Percentiles rank a stretch among this genome's conserved stretches.
Evolutionary conservation across 2,797 vertebrate species (phyloP).

Genomic region (Coluber constrictor): DNA sequence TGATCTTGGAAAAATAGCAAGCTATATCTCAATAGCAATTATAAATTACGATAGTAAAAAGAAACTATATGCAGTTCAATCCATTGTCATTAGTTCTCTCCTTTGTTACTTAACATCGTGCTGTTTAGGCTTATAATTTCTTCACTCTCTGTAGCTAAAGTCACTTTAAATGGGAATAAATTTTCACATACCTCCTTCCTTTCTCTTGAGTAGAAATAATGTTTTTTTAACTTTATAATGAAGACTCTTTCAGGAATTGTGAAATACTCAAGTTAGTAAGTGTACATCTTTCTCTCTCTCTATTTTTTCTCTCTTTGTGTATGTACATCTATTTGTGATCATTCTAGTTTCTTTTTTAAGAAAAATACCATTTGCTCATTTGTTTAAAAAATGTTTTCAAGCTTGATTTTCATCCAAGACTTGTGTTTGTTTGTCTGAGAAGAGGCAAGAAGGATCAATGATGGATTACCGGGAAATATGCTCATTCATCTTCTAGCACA

Average conservation of each 20-base stretch:
- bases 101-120: neutral
- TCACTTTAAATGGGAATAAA: neutral
- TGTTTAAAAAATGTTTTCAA: conserved; percentile 23
- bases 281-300: neutral
- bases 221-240: neutral
- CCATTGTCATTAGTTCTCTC: neutral
- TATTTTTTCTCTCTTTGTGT: neutral
- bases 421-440: neutral
- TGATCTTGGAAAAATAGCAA: neutral
- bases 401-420: conserved; percentile 21
- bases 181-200: neutral
- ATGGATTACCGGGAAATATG: conserved; percentile 37
- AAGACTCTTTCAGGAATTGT: neutral
- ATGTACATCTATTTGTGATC: neutral
- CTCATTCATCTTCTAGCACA: conserved; percentile 32
- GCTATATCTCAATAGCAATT: neutral
- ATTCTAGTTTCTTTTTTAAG: conserved; percentile 11
- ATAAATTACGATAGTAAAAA: neutral
- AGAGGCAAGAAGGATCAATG: neutral
- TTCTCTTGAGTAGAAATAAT: neutral
- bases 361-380: conserved; percentile 6
- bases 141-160: neutral
- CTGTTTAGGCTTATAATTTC: neutral
- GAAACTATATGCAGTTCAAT: neutral
- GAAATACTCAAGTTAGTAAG: neutral